phyloP scores from a whole-genome alignment of 2,888 invertebrate genomes.

The Nasonovia ribisnigri region DNA sequence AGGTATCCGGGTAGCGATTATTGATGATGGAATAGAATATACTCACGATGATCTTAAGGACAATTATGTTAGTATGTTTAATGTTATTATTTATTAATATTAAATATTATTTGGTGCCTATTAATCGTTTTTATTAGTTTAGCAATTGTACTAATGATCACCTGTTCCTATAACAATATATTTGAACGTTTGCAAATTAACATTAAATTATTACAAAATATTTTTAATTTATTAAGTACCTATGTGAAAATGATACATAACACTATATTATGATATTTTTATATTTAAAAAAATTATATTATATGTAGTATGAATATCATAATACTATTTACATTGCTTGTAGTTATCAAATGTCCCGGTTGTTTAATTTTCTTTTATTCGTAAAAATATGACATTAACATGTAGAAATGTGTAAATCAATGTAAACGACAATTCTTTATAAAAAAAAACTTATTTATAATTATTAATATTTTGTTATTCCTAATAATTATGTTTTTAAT shows the following conservation, averaged over 20 bases:
- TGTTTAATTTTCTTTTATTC: background rate
- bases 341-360: background rate
- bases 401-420: too few relatives aligned
- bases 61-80: slow-evolving; percentile 87
- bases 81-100: background rate
- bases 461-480: too few relatives aligned
- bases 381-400: background rate
- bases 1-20: slow-evolving; percentile 94
- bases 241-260: background rate
- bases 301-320: background rate
- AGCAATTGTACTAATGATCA: background rate
- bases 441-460: too few relatives aligned
- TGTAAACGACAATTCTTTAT: too few relatives aligned
- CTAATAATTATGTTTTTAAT: background rate
- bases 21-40: slow-evolving; percentile 96
- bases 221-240: background rate
- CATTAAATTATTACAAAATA: background rate
- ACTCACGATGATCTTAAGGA: slow-evolving; percentile 91
- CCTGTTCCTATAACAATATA: background rate
- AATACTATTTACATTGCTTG: background rate
- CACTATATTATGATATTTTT: background rate
- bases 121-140: background rate
- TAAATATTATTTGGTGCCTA: background rate
- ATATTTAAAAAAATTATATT: background rate
- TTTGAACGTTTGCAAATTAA: background rate